These are phyloP conservation scores for Temnothorax curvispinosus DNA, from an alignment of 1,140 invertebrate species.

Conservation along the genomic window DNA sequence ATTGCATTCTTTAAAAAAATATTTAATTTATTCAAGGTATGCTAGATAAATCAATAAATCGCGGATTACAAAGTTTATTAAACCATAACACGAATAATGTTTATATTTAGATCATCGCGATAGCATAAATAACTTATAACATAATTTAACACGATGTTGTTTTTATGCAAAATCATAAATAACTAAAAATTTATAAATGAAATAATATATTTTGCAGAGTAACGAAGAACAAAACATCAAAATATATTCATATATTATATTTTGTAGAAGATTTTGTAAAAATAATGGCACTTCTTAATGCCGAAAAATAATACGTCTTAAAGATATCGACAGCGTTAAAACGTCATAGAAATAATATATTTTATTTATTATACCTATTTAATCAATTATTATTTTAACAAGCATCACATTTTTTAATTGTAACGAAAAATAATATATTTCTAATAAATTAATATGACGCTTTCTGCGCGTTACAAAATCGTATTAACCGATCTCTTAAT, in stretches of 20 bases:
- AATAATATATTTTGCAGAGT: not conserved
- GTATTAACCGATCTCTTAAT: not conserved
- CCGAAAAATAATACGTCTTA: not conserved
- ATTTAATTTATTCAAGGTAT: not conserved
- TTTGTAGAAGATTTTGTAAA: not conserved
- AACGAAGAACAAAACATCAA: not conserved
- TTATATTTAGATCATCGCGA: not conserved
- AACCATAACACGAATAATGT: not conserved
- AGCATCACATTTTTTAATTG: not conserved
- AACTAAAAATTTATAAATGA: not conserved
- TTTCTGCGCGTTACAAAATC: not conserved
- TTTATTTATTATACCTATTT: not conserved
- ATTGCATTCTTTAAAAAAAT: constrained; percentile 10
- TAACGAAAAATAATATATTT: not conserved
- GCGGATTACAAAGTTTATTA: constrained; percentile 6
- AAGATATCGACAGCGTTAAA: not conserved
- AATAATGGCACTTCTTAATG: not conserved
- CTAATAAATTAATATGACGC: not conserved
- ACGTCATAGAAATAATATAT: not conserved
- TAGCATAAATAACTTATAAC: not conserved
- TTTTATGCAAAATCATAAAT: constrained; percentile 12
- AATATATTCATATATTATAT: not conserved
- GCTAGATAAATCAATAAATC: constrained; percentile 14
- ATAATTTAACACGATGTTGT: not conserved
- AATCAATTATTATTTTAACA: not conserved